Base-by-base conservation (phyloP, 2,797 vertebrate species). In the Spatula clypeata region DNA sequence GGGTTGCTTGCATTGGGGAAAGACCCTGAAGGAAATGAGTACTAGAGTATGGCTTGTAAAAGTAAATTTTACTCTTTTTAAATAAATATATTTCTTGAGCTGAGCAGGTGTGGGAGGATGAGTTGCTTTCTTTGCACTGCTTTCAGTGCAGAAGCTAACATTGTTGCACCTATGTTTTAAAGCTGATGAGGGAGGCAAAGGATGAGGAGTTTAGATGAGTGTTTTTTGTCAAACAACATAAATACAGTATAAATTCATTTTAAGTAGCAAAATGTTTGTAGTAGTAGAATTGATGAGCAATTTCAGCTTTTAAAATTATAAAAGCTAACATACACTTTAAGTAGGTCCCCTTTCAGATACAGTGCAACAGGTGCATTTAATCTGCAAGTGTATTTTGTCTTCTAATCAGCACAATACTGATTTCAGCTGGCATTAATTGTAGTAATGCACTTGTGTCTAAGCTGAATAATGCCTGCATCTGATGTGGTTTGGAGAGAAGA, bases 161-260 rank as follows among this genome's bases (percentile, higher is more conserved):
- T 8, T 10, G 7, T 17, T 65, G 32, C 8, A 2, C 4, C 29
- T 53, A 26, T 20, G 26, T 60, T 58, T 62, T 53, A 13, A 66
- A 87, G 14, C 14, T 74, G 9, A 7, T 3, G 34, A 1, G 9
- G 18, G 15, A 67, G 87, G 18, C 13, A 85, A 23, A 82, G 10
- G 8, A 11, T 74, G 13, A 42, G 17, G 10, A 45, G 15, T 47
- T 93, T 64, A 13, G 27, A 4, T 15, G 2, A 66, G 4, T 51
- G 3, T 2, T 0, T 6, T 21, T 36, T 62, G 3, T 85, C 44
- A 69, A 85, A 36, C 15, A 0, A 36, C 9, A 21, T 0, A 71
- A n/a, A 7, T 19, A 20, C n/a, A 13, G 90, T 71, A 32, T 69
- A 42, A 47, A 73, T 27, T 5, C 0, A 8, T 57, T 71, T 81